phyloP scores from a whole-genome alignment of 2,797 vertebrate genomes.

The Sciaenops ocellatus region DNA sequence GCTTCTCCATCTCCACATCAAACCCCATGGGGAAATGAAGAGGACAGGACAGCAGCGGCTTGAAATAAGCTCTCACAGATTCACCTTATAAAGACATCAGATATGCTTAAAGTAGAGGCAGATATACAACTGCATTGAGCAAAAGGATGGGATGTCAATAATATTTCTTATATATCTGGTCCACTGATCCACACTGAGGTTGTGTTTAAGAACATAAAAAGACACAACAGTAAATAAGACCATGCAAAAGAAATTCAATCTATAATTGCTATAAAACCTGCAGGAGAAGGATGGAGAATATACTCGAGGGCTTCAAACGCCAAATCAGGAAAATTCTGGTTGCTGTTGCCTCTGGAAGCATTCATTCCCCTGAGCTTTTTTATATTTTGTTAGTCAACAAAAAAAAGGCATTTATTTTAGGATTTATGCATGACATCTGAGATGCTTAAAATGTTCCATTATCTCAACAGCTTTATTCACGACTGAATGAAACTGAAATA shows the following conservation, averaged over 20 bases:
- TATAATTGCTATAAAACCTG: slow-evolving; percentile 25
- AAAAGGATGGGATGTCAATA: slow-evolving; percentile 21
- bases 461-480: slow-evolving; percentile 31
- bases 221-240: slow-evolving; percentile 32
- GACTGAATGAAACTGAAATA: slow-evolving; percentile 12
- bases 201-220: slow-evolving; percentile 17
- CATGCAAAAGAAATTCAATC: slow-evolving; percentile 34
- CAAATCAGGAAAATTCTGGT: slow-evolving; percentile 48
- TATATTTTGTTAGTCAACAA: slow-evolving; percentile 51
- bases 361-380: slow-evolving; percentile 40
- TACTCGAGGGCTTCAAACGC: slow-evolving; percentile 47
- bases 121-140: slow-evolving; percentile 11
- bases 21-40: slow-evolving; percentile 35
- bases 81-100: slow-evolving; percentile 52
- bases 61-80: slow-evolving; percentile 51
- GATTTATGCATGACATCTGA: slow-evolving; percentile 44
- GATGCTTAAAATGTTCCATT: slow-evolving; percentile 38
- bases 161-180: slow-evolving; percentile 31
- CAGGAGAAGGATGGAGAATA: slow-evolving; percentile 22
- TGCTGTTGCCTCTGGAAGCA: slow-evolving; percentile 37
- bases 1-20: slow-evolving; percentile 54
- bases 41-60: slow-evolving; percentile 26
- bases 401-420: slow-evolving; percentile 59
- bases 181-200: slow-evolving; percentile 33
- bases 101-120: slow-evolving; percentile 23